Percentiles rank a stretch among this genome's conserved stretches.
Evolutionary conservation across 2,113 vertebrate species (phyloP).

Genomic region (Clarias magur): DNA sequence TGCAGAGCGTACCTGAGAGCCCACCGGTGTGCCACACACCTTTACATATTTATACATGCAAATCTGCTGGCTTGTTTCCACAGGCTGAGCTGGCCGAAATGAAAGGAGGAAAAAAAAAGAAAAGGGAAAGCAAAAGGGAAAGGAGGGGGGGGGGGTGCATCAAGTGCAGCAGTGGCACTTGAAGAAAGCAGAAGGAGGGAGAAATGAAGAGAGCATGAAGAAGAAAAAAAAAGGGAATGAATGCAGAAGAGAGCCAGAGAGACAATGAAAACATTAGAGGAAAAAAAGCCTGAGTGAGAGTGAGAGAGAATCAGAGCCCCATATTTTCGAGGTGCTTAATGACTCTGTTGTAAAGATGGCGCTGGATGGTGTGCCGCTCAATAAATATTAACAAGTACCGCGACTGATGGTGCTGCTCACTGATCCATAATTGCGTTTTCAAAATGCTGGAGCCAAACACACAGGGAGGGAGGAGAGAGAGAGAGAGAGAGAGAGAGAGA

Average conservation of each 20-base stretch:
- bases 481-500: not conserved
- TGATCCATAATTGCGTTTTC: constrained; percentile 78
- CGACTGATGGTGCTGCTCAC: constrained; percentile 74
- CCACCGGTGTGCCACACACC: constrained; percentile 51
- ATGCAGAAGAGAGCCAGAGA: not conserved
- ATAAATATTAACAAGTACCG: constrained; percentile 79
- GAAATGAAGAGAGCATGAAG: constrained; percentile 1
- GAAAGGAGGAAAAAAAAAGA: constrained; percentile 44
- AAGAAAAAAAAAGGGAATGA: not conserved
- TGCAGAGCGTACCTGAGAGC: constrained; percentile 44
- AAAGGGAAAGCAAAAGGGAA: constrained; percentile 44
- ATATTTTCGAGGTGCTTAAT: constrained; percentile 60
- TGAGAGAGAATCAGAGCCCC: constrained; percentile 19
- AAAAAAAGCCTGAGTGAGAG: constrained; percentile 9
- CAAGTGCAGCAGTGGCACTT: constrained; percentile 34
- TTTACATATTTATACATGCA: constrained; percentile 67
- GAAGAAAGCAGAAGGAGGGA: not conserved
- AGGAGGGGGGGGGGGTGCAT: not conserved
- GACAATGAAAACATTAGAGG: constrained; percentile 26
- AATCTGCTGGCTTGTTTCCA: constrained; percentile 65
- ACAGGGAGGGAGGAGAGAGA: not conserved
- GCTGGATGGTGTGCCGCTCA: constrained; percentile 68
- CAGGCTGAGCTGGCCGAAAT: constrained; percentile 58
- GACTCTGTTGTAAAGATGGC: constrained; percentile 70
- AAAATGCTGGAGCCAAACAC: constrained; percentile 56